Percentiles rank a stretch among this genome's conserved stretches.
These are phyloP conservation scores for Adelges cooleyi DNA, from an alignment of 1,140 invertebrate genomes.

Conservation along the genomic window DNA sequence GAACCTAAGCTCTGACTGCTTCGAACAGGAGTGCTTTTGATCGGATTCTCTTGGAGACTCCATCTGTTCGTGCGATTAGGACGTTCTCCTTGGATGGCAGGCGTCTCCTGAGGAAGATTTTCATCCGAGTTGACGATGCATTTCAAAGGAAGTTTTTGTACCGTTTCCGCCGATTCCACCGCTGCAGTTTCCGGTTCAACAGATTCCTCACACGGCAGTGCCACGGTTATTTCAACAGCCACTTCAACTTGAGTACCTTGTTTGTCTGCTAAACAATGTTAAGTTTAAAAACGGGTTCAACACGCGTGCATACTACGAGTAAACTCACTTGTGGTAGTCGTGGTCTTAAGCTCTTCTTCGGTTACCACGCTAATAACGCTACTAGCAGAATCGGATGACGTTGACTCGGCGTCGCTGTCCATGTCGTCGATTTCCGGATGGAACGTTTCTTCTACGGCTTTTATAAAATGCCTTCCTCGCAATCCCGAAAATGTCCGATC, in stretches of 20 bases:
- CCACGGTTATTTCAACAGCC: too few relatives aligned
- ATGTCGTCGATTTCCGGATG: conserved; percentile 83
- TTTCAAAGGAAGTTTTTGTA: too few relatives aligned
- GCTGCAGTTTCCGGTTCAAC: too few relatives aligned
- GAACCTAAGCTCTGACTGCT: conserved; percentile 13
- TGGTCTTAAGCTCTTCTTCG: conserved; percentile 8
- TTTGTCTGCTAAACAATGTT: too few relatives aligned
- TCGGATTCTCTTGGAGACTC: conserved; percentile 19
- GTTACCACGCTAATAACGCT: conserved; percentile 60
- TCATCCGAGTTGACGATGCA: too few relatives aligned
- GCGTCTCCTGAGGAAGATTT: neutral
- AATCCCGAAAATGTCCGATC: conserved; percentile 17
- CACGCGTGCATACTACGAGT: too few relatives aligned
- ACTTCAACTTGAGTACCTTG: too few relatives aligned
- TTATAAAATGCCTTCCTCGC: conserved; percentile 37
- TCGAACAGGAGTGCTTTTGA: neutral
- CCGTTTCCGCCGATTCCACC: too few relatives aligned
- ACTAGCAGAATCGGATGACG: conserved; percentile 73
- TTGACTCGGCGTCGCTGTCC: conserved; percentile 76
- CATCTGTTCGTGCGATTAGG: conserved; percentile 7
- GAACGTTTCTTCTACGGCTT: conserved; percentile 51
- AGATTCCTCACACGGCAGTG: too few relatives aligned
- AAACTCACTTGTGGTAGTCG: neutral
- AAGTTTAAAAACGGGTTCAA: too few relatives aligned
- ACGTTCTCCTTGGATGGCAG: neutral